These are phyloP conservation scores for Caradrina kadenii DNA, from an alignment of 2,888 invertebrate genomes.

Conservation along the genomic window DNA sequence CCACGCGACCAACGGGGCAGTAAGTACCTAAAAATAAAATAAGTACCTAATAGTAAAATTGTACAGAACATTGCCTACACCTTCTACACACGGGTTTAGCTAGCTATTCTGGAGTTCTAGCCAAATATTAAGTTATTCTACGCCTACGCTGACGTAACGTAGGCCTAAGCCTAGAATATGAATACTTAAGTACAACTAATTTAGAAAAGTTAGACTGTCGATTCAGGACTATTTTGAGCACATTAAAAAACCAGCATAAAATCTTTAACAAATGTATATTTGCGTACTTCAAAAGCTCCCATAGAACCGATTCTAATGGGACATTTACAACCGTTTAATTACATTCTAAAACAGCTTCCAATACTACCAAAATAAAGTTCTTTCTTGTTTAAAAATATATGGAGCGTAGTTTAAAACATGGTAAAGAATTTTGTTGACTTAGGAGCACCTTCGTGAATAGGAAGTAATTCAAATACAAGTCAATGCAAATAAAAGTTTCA, in stretches of 20 bases:
- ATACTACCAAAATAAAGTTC: neutral
- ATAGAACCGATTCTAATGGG: conserved; percentile 36
- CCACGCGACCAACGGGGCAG: no score
- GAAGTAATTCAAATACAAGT: conserved; percentile 52
- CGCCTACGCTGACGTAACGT: neutral
- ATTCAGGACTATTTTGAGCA: neutral
- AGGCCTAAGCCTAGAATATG: neutral
- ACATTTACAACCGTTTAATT: conserved; percentile 6
- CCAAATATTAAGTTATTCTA: no score
- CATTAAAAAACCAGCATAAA: conserved; percentile 27
- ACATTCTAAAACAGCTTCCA: conserved; percentile 6
- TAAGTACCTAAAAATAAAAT: no score
- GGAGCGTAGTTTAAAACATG: conserved; percentile 22
- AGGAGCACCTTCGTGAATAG: conserved; percentile 57
- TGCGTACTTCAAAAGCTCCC: conserved; percentile 33
- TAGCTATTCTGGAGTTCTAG: no score
- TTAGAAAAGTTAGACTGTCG: neutral
- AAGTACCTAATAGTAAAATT: no score
- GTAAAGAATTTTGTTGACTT: conserved; percentile 55
- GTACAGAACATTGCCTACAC: no score
- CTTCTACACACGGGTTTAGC: no score
- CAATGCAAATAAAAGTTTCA: conserved; percentile 55
- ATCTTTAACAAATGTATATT: conserved; percentile 43
- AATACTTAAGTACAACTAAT: conserved; percentile 10
- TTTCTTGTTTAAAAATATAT: conserved; percentile 5